Evolutionary conservation across 2,888 invertebrate genomes (phyloP), one percentile per base, ranked within the genome.

Genomic region (Xanthorhoe designata): DNA sequence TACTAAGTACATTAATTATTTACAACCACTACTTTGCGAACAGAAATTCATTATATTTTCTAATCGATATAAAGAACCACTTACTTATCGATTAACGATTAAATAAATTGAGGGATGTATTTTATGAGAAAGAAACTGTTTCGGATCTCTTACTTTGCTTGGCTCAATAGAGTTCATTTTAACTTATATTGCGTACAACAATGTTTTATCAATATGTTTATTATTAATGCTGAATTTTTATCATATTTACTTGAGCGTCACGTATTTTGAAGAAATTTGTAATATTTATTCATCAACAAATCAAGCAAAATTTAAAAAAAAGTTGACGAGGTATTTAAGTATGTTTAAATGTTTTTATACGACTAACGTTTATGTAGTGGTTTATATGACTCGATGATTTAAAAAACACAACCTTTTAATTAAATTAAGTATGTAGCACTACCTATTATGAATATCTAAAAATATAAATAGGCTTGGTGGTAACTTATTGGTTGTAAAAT

Each of bases 1-100:
- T 70, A 68, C 71, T 72, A 72, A 67, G 65, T 68, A 69, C 61
- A 63, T 66, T 62, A 62, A 70, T 76, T 84, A 85, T 83, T 81
- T 87, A 86, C 85, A 86, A 75, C 69, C 61, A 69, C 72, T 78
- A 80, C 69, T 69, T 70, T 75, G 75, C 78, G 73, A 74, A 74
- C 78, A 70, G 77, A 81, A 80, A 72, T 49, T 56, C 29, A 38
- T 38, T 32, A 53, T 42, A 42, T 17, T 59, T 42, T 38, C 38
- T 24, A 19, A 54, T 38, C 45, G 49, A 32, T 15, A 47, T 29
- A n/a, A 49, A 49, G 17, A 32, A 49, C 15, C 47, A 47, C n/a
- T 56, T 56, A 49, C 15, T 24, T 56, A 24, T 56, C 8, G 24
- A 45, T 56, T 57, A 57, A 57, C 32, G 32, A 7, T 32, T 49